Evolutionary conservation across 1,140 invertebrate species (phyloP).

Genomic region (Bombus affinis): DNA sequence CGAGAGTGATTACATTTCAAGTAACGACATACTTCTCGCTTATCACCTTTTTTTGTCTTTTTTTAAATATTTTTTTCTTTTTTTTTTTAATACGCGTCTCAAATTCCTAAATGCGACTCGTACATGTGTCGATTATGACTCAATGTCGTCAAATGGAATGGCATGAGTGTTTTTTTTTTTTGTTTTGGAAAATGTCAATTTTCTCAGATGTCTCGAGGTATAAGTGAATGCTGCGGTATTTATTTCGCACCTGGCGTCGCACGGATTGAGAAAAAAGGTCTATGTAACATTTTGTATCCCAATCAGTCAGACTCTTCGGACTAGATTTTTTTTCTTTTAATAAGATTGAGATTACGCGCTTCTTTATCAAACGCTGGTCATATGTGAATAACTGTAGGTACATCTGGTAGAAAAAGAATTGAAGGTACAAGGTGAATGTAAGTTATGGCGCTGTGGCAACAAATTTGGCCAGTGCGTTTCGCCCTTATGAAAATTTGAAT

Average conservation of each 20-base stretch:
- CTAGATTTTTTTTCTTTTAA: constrained; percentile 70
- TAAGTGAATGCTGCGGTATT: constrained; percentile 44
- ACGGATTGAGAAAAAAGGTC: constrained; percentile 53
- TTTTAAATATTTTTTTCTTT: not conserved
- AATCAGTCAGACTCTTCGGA: constrained; percentile 72
- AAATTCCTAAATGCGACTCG: constrained; percentile 43
- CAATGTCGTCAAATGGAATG: constrained; percentile 67
- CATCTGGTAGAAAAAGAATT: constrained; percentile 70
- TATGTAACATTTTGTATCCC: constrained; percentile 57
- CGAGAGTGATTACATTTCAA: constrained; percentile 48
- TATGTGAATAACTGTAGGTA: constrained; percentile 61
- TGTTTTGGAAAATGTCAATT: constrained; percentile 45
- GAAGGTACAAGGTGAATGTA: constrained; percentile 50
- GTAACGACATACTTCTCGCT: constrained; percentile 30
- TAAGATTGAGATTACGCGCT: constrained; percentile 64
- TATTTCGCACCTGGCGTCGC: constrained; percentile 39
- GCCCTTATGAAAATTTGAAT: constrained; percentile 27
- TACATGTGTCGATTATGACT: constrained; percentile 48
- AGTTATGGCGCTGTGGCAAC: constrained; percentile 34
- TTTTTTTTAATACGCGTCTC: constrained; percentile 13
- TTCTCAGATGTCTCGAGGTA: constrained; percentile 43
- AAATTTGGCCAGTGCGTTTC: constrained; percentile 55
- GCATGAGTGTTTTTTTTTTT: constrained; percentile 55
- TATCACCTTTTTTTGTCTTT: not conserved
- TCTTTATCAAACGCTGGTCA: constrained; percentile 67